phyloP scores from a whole-genome alignment of 2,888 invertebrate species.

The Pteria penguin region DNA sequence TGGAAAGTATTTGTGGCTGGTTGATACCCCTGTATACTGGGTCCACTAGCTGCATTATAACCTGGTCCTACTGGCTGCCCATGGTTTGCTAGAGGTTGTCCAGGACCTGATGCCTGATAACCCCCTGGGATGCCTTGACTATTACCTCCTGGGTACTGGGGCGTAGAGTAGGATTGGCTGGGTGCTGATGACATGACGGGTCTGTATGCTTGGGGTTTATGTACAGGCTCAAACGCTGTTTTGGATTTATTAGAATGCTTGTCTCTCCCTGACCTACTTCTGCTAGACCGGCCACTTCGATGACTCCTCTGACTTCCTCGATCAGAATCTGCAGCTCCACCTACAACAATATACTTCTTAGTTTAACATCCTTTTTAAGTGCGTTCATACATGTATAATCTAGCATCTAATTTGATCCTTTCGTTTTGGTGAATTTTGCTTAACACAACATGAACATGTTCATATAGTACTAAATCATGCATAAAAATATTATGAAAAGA shows the following conservation, averaged over 20 bases:
- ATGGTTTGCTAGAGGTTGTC: not conserved
- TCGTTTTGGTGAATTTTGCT: too few species aligned
- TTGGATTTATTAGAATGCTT: slow-evolving; percentile 39
- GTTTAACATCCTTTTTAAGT: too few species aligned
- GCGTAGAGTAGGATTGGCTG: slow-evolving; percentile 42
- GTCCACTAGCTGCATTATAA: not conserved
- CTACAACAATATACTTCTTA: slow-evolving; percentile 7
- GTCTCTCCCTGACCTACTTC: slow-evolving; percentile 36
- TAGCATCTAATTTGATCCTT: too few species aligned
- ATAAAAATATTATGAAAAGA: too few species aligned
- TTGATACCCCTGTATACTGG: slow-evolving; percentile 34
- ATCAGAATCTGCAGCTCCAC: slow-evolving; percentile 48
- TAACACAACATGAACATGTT: too few species aligned
- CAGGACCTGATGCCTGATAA: slow-evolving; percentile 13
- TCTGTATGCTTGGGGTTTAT: slow-evolving; percentile 57
- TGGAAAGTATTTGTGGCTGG: slow-evolving; percentile 23
- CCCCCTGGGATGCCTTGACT: not conserved
- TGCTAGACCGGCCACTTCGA: slow-evolving; percentile 39
- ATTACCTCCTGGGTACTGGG: slow-evolving; percentile 16
- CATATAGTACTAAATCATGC: too few species aligned
- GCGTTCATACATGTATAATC: too few species aligned
- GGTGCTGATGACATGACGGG: slow-evolving; percentile 52
- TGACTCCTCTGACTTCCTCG: slow-evolving; percentile 49
- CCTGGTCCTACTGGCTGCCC: not conserved
- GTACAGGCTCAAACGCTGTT: slow-evolving; percentile 68